These are phyloP conservation scores for Trachelus tabidus DNA, from an alignment of 2,888 invertebrate genomes.

Conservation along the genomic window DNA sequence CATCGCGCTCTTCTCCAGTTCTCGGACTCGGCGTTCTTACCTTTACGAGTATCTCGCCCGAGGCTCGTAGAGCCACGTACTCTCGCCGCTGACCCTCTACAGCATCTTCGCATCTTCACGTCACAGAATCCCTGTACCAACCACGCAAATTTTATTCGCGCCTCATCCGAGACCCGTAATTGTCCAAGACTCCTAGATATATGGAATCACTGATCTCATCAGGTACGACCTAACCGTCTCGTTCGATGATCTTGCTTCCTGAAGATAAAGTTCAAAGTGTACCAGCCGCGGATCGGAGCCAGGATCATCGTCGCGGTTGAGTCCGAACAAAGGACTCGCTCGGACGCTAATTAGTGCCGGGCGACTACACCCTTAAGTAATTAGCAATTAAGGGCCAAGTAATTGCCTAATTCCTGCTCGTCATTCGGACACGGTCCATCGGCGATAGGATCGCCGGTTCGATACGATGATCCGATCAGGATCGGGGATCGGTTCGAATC, in stretches of 20 bases:
- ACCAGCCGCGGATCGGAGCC: neutral
- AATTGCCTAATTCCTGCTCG: conserved; percentile 49
- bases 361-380: conserved; percentile 29
- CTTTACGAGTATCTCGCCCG: neutral
- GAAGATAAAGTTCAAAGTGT: neutral
- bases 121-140: no score
- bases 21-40: neutral
- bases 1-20: neutral
- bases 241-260: no score
- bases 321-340: conserved; percentile 6
- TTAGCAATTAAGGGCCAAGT: conserved; percentile 48
- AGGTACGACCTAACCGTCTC: no score
- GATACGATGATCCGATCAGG: neutral
- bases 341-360: conserved; percentile 11
- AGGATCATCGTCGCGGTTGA: conserved; percentile 2
- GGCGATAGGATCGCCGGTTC: conserved; percentile 38
- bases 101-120: no score
- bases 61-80: neutral
- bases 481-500: neutral
- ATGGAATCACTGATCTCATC: no score
- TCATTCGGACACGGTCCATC: conserved; percentile 42
- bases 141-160: no score
- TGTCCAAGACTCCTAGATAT: no score
- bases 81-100: no score
- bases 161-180: no score